Evolutionary conservation across 2,113 vertebrate genomes (phyloP).

Genomic region (Erpornis zantholeuca): DNA sequence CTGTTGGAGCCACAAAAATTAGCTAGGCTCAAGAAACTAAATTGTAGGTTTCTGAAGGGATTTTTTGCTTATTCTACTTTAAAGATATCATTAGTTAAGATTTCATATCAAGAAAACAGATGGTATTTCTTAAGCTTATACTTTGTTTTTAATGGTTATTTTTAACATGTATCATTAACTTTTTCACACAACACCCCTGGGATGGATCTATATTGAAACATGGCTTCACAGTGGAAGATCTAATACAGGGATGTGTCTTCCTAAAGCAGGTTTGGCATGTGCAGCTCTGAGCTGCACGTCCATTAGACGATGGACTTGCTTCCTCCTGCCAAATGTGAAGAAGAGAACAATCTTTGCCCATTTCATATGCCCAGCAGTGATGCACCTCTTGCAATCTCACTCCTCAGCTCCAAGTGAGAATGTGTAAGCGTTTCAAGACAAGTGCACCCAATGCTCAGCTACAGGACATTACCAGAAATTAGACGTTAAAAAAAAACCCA

Average conservation of each 20-base stretch:
- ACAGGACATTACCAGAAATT: neutral
- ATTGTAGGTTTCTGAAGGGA: neutral
- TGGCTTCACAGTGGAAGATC: neutral
- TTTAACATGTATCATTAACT: neutral
- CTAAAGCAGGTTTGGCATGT: neutral
- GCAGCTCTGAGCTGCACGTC: too few species aligned
- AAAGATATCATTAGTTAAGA: neutral
- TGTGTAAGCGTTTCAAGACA: rapidly evolving
- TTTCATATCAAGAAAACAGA: neutral
- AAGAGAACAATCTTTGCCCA: neutral
- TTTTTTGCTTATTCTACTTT: neutral
- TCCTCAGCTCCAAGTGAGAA: neutral
- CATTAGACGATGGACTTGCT: neutral
- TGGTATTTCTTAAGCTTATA: neutral
- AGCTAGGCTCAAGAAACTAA: neutral
- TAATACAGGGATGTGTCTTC: neutral
- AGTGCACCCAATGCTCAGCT: neutral
- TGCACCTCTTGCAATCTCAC: neutral
- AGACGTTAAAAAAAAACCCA: neutral
- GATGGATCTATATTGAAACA: neutral
- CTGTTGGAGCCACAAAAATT: neutral
- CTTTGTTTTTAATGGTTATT: neutral
- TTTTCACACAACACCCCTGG: neutral
- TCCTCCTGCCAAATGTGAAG: neutral
- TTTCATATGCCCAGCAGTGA: neutral